A percentile compares a stretch with the other conserved stretches of the same genome.
phyloP scores from a whole-genome alignment of 2,888 invertebrate genomes.

The Campaea margaritaria region DNA sequence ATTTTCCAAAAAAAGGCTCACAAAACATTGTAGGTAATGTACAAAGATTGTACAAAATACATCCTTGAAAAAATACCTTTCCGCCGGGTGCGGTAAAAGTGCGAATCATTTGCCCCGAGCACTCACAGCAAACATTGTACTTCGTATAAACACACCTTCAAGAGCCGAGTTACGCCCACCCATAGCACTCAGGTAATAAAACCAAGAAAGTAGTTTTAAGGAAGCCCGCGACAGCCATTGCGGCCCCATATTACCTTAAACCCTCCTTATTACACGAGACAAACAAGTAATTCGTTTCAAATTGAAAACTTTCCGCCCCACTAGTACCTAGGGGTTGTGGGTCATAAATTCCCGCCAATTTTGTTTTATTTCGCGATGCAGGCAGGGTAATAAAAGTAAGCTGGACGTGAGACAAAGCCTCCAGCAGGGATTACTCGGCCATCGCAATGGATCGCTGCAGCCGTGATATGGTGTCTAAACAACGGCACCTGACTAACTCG shows the following conservation, averaged over 20 bases:
- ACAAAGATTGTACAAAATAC: conserved; percentile 16
- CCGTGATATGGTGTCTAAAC: conserved; percentile 77
- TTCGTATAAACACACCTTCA: conserved; percentile 53
- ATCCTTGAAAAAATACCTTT: conserved; percentile 17
- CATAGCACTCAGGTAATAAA: conserved; percentile 80
- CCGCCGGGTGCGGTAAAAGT: conserved; percentile 28
- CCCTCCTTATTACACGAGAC: conserved; percentile 82
- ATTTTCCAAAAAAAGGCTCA: background rate
- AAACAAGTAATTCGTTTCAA: conserved; percentile 85
- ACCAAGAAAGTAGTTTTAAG: conserved; percentile 83
- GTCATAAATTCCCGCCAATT: conserved; percentile 85
- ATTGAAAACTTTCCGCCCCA: conserved; percentile 85
- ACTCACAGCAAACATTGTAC: conserved; percentile 48
- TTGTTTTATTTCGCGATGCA: conserved; percentile 84
- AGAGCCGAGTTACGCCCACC: conserved; percentile 63
- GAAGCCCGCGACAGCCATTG: conserved; percentile 79
- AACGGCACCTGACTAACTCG: conserved; percentile 65
- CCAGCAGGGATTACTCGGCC: conserved; percentile 79
- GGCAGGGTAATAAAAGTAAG: conserved; percentile 85
- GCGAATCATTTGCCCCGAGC: conserved; percentile 29
- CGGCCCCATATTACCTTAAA: conserved; percentile 79
- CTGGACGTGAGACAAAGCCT: conserved; percentile 84
- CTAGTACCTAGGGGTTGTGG: conserved; percentile 75
- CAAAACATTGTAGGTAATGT: conserved; percentile 1
- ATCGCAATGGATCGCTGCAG: conserved; percentile 81